Percentiles rank a stretch among this genome's conserved stretches.
phyloP scores from a whole-genome alignment of 30 jellyfish, hydroid and myxozoan genomes.

The Aurelia sp. region DNA sequence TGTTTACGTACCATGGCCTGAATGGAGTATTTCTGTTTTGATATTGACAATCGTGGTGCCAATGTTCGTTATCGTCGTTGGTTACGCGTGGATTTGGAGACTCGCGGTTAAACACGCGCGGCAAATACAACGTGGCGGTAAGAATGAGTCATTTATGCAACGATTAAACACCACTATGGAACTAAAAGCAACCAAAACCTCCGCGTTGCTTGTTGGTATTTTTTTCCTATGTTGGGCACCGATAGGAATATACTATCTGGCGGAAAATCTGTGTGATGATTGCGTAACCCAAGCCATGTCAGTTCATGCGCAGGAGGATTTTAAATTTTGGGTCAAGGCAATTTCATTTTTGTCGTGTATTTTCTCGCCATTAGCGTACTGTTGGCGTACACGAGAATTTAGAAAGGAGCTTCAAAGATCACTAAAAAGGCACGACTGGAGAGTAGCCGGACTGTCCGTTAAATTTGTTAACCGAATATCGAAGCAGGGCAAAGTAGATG shows the following conservation, averaged over 20 bases:
- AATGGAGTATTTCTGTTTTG: conserved; percentile 58
- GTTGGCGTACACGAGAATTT: conserved; percentile 70
- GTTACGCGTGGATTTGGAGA: conserved; percentile 36
- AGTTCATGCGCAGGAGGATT: conserved; percentile 6
- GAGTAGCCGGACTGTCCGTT: background rate
- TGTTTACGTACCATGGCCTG: conserved; percentile 40
- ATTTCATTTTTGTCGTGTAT: conserved; percentile 42
- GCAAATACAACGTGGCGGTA: background rate
- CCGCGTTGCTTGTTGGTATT: conserved; percentile 44
- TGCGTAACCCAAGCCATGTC: conserved; percentile 20
- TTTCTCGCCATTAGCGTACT: conserved; percentile 58
- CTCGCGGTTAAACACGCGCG: conserved; percentile 39
- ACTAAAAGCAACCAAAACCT: conserved; percentile 48
- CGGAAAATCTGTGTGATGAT: conserved; percentile 47
- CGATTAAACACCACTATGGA: conserved; percentile 4
- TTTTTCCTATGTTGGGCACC: conserved; percentile 70
- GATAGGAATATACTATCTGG: conserved; percentile 50
- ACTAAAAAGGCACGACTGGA: background rate
- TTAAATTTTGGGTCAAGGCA: conserved; percentile 42
- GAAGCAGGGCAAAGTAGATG: too few species aligned
- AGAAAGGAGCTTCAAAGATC: conserved; percentile 13
- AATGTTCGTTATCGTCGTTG: background rate
- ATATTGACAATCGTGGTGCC: conserved; percentile 40
- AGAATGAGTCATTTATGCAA: background rate
- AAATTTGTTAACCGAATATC: too few species aligned